phyloP scores from a whole-genome alignment of 2,797 vertebrate species.

The Tapirus indicus region DNA sequence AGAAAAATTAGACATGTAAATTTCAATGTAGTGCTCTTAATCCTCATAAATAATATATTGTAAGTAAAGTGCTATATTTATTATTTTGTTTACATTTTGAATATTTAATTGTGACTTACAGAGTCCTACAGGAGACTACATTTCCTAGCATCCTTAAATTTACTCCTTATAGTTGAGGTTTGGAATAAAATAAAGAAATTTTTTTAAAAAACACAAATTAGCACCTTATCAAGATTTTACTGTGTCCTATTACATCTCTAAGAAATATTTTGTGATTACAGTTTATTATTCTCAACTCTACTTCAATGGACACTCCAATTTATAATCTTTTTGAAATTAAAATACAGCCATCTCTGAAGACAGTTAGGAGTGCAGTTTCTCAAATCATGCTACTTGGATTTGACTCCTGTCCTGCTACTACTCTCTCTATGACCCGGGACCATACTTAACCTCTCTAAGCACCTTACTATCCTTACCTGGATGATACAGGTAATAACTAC shows the following conservation, averaged over 20 bases:
- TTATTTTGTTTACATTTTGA: slow-evolving; percentile 27
- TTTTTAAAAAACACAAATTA: background rate
- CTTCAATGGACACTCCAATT: background rate
- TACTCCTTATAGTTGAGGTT: background rate
- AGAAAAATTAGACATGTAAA: background rate
- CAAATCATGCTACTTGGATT: background rate
- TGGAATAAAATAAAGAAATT: background rate
- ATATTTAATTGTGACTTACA: background rate
- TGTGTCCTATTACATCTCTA: background rate
- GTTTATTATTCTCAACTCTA: background rate
- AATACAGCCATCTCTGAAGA: background rate
- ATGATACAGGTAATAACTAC: background rate
- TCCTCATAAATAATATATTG: slow-evolving; percentile 6
- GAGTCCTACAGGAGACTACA: background rate
- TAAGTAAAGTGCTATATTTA: background rate
- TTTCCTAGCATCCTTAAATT: background rate
- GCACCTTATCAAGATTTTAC: background rate
- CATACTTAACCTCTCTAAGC: background rate
- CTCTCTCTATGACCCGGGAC: background rate
- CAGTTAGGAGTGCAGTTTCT: background rate
- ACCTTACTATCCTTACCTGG: background rate
- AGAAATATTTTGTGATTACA: background rate
- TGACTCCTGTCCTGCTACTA: background rate
- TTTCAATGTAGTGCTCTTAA: background rate
- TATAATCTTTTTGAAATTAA: background rate